Evolutionary conservation across 2,888 invertebrate genomes (phyloP).

Genomic region (Tetranychus truncatus): DNA sequence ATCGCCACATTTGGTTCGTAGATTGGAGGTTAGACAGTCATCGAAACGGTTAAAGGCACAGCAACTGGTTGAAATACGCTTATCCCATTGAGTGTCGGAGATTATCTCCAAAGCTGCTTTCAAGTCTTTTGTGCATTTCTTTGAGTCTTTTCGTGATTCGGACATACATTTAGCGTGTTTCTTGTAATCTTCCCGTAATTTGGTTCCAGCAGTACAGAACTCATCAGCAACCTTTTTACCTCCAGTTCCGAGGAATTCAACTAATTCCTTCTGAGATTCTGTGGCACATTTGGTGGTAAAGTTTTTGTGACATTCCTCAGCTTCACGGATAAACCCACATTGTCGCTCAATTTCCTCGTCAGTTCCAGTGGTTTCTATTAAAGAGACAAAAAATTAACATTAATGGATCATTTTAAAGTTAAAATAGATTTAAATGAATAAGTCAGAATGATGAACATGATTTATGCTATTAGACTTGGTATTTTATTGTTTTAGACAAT

Average conservation of each 20-base stretch:
- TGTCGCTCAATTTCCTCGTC: slow-evolving; percentile 18
- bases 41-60: slow-evolving; percentile 22
- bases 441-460: too few relatives aligned
- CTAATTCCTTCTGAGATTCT: slow-evolving; percentile 26
- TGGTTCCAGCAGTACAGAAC: slow-evolving; percentile 26
- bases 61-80: slow-evolving; percentile 27
- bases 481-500: too few relatives aligned
- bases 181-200: slow-evolving; percentile 24
- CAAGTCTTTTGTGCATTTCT: slow-evolving; percentile 25
- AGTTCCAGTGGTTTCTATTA: slow-evolving; percentile 7
- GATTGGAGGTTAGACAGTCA: slow-evolving; percentile 23
- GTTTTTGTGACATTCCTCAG: slow-evolving; percentile 26
- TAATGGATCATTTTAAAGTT: too few relatives aligned
- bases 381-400: not conserved
- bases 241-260: slow-evolving; percentile 26
- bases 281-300: slow-evolving; percentile 26
- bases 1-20: slow-evolving; percentile 26
- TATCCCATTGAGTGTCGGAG: slow-evolving; percentile 24
- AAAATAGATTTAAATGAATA: too few relatives aligned
- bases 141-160: slow-evolving; percentile 17
- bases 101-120: slow-evolving; percentile 25
- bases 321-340: slow-evolving; percentile 26
- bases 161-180: slow-evolving; percentile 27
- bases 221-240: slow-evolving; percentile 25
- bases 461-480: too few relatives aligned